Evolutionary conservation across 1,140 invertebrate genomes (phyloP), one percentile per base, ranked within the genome.

Genomic region (Magallana ariakensis): DNA sequence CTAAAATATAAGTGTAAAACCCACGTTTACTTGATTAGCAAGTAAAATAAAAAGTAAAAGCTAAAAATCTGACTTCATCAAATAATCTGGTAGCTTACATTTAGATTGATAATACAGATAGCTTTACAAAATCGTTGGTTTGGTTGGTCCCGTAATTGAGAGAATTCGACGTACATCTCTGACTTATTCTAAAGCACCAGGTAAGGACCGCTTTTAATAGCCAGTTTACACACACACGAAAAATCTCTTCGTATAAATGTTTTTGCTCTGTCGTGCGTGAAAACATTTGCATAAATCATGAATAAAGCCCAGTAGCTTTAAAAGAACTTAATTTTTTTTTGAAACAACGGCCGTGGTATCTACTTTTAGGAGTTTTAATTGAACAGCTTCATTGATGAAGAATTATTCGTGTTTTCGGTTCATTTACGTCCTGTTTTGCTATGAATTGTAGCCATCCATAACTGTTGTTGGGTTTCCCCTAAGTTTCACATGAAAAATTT

Each of bases 211-310:
- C 33, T 46, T 46, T 46, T 22, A 26, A 75, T 33, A 33, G 66
- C 13, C 66, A 26, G 66, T 75, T 4, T 26, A 33, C 10, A 33
- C 10, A 33, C 33, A 26, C 33, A 13, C 33, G 19, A 70, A 22
- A 22, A 70, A 46, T 46, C 22, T 70, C 22, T 10, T 26, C 19
- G 22, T 75, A 26, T 75, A 46, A 46, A 46, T 75, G 66, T 75
- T 75, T 75, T 75, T 75, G 33, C 22, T 19, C 66, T 75, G 19
- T 75, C 66, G 66, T 75, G 66, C 66, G 22, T 75, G 11, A 75
- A 75, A 75, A 75, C 66, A 75, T 75, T 75, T 75, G 33, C 66
- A 75, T 75, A 26, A 75, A 75, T 75, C 66, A 75, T 33, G 66
- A 5, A 75, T 75, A 26, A 26, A 13, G 66, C 66, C 66, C 66